Evolutionary conservation across 2,113 vertebrate species (phyloP).

Genomic region (Tinamus guttatus): DNA sequence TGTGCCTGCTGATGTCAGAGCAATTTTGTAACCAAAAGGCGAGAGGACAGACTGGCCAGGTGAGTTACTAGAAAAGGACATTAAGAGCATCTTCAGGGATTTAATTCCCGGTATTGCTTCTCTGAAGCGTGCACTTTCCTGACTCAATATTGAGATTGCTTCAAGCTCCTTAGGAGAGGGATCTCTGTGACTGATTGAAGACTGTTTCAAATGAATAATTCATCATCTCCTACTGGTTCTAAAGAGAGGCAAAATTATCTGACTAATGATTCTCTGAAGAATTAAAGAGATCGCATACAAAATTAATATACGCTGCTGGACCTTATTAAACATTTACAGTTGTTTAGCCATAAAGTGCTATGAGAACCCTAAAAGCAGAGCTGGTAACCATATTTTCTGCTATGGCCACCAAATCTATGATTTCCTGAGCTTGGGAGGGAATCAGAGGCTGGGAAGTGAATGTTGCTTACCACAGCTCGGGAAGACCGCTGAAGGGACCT

Average conservation of each 20-base stretch:
- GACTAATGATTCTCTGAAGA: conserved; percentile 16
- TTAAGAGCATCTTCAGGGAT: neutral
- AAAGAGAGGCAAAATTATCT: conserved; percentile 23
- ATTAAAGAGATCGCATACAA: conserved; percentile 32
- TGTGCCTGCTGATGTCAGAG: neutral
- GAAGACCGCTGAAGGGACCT: neutral
- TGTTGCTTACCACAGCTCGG: accelerated
- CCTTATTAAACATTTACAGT: conserved; percentile 44
- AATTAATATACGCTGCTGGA: neutral
- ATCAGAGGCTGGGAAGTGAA: accelerated
- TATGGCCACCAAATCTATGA: neutral
- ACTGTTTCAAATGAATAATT: conserved; percentile 50
- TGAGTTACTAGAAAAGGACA: neutral
- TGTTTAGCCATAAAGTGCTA: neutral
- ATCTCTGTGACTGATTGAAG: conserved; percentile 16
- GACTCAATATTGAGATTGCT: neutral
- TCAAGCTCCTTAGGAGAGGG: neutral
- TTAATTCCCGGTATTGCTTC: neutral
- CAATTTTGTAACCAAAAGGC: accelerated
- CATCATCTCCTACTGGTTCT: conserved; percentile 31
- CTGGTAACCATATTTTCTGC: neutral
- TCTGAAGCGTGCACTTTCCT: neutral
- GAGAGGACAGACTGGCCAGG: accelerated
- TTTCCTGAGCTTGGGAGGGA: neutral
- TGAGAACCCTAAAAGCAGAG: neutral